These are phyloP conservation scores for Apeltes quadracus DNA, from an alignment of 2,113 vertebrate species.

Conservation along the genomic window DNA sequence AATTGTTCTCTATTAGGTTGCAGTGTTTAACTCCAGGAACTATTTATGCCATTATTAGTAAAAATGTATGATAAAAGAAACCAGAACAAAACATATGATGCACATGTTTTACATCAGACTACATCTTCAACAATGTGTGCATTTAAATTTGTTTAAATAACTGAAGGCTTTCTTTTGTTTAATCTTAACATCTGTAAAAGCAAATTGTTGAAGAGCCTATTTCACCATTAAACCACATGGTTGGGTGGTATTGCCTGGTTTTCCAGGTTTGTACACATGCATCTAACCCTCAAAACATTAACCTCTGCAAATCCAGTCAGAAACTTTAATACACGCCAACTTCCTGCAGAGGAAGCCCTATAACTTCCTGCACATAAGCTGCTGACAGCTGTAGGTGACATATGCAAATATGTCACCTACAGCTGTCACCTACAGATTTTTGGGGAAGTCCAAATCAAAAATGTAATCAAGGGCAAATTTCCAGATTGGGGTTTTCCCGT, in stretches of 20 bases:
- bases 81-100: background rate
- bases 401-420: conserved; percentile 17
- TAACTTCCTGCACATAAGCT: conserved; percentile 14
- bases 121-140: background rate
- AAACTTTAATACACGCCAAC: background rate
- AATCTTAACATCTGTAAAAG: conserved; percentile 22
- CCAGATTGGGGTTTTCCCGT: conserved; percentile 20
- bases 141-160: conserved; percentile 1
- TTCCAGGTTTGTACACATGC: background rate
- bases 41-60: background rate
- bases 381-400: conserved; percentile 20
- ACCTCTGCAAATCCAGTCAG: background rate
- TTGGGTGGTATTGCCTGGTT: conserved; percentile 2
- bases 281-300: background rate
- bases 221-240: conserved; percentile 11
- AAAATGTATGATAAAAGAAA: background rate
- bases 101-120: background rate
- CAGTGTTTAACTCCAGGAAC: background rate
- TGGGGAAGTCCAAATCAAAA: conserved; percentile 39
- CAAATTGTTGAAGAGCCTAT: conserved; percentile 14
- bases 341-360: conserved; percentile 17
- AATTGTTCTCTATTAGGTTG: background rate
- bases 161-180: conserved; percentile 12
- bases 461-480: conserved; percentile 32
- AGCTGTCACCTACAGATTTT: no score